phyloP scores from a whole-genome alignment of 2,888 invertebrate species.

The Ceriagrion tenellum region DNA sequence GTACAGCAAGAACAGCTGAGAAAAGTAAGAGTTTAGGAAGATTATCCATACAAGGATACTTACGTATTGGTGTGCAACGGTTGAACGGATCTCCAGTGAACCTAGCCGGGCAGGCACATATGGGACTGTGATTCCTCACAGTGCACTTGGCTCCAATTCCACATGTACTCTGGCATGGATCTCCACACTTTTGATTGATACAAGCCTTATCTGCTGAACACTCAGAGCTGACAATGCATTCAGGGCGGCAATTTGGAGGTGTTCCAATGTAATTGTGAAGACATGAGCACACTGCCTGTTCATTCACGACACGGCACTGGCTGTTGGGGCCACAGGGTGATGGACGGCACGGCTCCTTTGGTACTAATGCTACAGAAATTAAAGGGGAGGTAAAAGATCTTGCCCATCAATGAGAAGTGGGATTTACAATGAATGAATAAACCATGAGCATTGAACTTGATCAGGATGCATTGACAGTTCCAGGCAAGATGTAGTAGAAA shows the following conservation, averaged over 20 bases:
- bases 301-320: slow-evolving; percentile 87
- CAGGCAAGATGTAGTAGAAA: too few relatives aligned
- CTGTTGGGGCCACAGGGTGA: slow-evolving; percentile 90
- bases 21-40: not conserved
- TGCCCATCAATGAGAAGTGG: too few relatives aligned
- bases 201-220: slow-evolving; percentile 91
- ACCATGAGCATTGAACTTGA: not conserved
- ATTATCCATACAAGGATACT: slow-evolving; percentile 75
- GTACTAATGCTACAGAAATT: not conserved
- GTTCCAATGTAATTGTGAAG: slow-evolving; percentile 88
- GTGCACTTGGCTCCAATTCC: slow-evolving; percentile 91
- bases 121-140: slow-evolving; percentile 91
- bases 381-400: not conserved
- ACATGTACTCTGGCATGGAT: slow-evolving; percentile 93
- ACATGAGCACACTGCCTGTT: slow-evolving; percentile 91
- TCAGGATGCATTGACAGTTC: too few relatives aligned
- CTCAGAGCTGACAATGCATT: slow-evolving; percentile 92
- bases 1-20: not conserved
- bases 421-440: too few relatives aligned
- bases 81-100: slow-evolving; percentile 93
- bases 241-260: slow-evolving; percentile 90
- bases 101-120: slow-evolving; percentile 91
- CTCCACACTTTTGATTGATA: slow-evolving; percentile 90
- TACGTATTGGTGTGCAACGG: slow-evolving; percentile 86
- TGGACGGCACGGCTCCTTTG: slow-evolving; percentile 81